Conservation (phyloP, 2,797 vertebrate genomes). For the Garrulus glandarius region DNA sequence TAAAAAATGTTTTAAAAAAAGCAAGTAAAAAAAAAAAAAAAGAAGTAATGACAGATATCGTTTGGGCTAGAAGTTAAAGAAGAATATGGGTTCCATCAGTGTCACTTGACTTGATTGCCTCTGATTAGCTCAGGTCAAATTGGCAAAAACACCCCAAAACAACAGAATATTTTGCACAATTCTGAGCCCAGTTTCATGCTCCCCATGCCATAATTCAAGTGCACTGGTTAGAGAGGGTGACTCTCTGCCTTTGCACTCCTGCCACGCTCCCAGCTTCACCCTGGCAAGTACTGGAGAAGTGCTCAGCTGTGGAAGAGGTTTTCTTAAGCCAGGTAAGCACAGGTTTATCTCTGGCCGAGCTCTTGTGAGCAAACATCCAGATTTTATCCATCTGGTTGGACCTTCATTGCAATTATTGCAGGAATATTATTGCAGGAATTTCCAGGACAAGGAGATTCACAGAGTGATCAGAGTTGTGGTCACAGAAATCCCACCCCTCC, state of each 20-base stretch:
- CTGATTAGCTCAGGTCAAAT: neutral
- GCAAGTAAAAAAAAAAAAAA: neutral
- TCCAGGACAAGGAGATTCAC: neutral
- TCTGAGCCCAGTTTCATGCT: neutral
- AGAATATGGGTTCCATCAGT: neutral
- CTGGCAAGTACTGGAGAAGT: neutral
- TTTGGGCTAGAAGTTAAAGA: neutral
- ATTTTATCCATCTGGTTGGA: neutral
- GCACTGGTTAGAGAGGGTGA: neutral
- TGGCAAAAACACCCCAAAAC: neutral
- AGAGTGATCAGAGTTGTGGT: neutral
- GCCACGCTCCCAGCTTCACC: neutral
- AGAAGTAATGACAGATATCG: neutral
- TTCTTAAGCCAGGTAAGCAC: neutral
- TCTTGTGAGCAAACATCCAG: neutral
- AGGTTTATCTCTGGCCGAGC: neutral
- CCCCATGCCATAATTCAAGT: neutral
- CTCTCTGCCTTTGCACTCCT: neutral
- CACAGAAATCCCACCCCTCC: neutral
- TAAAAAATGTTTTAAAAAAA: neutral
- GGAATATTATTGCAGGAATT: neutral
- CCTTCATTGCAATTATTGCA: neutral
- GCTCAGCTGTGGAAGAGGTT: neutral
- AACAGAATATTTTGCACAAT: neutral
- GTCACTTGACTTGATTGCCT: neutral